Base-by-base conservation (phyloP, 92 coral and sea anemone genomes). In the Galaxea fascicularis region DNA sequence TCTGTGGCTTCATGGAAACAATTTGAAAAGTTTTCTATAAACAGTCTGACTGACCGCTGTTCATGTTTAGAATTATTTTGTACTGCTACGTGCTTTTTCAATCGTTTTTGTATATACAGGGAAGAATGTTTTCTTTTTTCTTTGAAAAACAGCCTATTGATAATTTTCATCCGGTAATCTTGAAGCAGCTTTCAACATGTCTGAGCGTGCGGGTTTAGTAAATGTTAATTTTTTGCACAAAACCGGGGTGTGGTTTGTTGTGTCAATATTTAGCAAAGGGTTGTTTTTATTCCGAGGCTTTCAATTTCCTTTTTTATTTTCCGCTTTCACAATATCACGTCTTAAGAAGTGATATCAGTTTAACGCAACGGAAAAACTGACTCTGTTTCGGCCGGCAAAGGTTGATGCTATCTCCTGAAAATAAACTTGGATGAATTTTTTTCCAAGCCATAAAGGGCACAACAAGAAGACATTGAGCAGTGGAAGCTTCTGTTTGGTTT, bases 271-370 rank as follows among this genome's bases (percentile, higher is more conserved):
- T 21, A 49, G 20, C 4, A 15, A 9, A 10, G 10, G 3, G 45
- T 71, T 4, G 20, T 21, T 67, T 67, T 29, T 71, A 22, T 71
- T 71, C 31, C 53, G 25, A 71, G 39, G 31, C 58, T 71, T 71
- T 45, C 76, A 71, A 71, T 46, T 71, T 71, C 31, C 74, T 69
- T 69, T 69, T 20, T 30, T 18, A 69, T 69, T 44, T 60, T 39
- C 74, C 74, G 52, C 74, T 31, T n/a, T 69, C 27, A 18, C 51
- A 69, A 69, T 69, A 69, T 65, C 70, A 65, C 70, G 70, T 29
- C 12, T 26, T 27, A 13, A 65, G 44, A 7, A 7, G 10, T 67
- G 51, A 29, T 16, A 67, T n/a, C 25, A 20, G 16, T 31, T 29
- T 67, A 15, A 16, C 22, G 49, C 46, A 63, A 63, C 26, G 65